Conservation (phyloP, 2,797 vertebrate genomes). For the Microchirus variegatus region DNA sequence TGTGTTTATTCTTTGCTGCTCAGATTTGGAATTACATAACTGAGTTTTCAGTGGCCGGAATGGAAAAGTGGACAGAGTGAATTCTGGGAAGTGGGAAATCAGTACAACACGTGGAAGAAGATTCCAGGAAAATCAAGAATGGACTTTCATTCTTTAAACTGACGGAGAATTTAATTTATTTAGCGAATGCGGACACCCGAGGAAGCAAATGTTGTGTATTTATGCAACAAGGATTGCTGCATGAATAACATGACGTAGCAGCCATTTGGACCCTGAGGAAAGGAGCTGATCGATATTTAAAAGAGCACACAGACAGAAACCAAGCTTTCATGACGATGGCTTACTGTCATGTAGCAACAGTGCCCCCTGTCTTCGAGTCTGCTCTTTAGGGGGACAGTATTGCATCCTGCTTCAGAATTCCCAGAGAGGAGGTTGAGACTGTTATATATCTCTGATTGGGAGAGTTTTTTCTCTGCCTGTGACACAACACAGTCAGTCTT, state of each 20-base stretch:
- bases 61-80: not conserved
- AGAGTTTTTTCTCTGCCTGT: slow-evolving; percentile 45
- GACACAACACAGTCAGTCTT: slow-evolving; percentile 54
- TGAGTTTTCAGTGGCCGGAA: slow-evolving; percentile 28
- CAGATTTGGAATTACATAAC: slow-evolving; percentile 30
- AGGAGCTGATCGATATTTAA: slow-evolving; percentile 39
- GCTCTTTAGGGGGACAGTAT: slow-evolving; percentile 46
- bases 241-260: slow-evolving; percentile 63
- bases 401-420: slow-evolving; percentile 32
- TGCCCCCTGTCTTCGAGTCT: slow-evolving; percentile 59
- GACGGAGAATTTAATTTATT: slow-evolving; percentile 78
- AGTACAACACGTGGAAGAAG: slow-evolving; percentile 28
- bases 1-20: slow-evolving; percentile 29
- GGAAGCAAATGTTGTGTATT: slow-evolving; percentile 55
- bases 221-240: slow-evolving; percentile 67
- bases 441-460: slow-evolving; percentile 52
- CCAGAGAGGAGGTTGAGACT: slow-evolving; percentile 50
- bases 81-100: slow-evolving; percentile 24
- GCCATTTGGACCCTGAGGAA: slow-evolving; percentile 54
- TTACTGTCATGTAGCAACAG: slow-evolving; percentile 69
- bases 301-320: slow-evolving; percentile 66
- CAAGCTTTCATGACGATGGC: slow-evolving; percentile 41
- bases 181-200: slow-evolving; percentile 58
- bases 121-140: slow-evolving; percentile 33
- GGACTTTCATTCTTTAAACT: slow-evolving; percentile 55